These are phyloP conservation scores for Melanostigma gelatinosum DNA, from an alignment of 2,113 vertebrate species.

Conservation along the genomic window DNA sequence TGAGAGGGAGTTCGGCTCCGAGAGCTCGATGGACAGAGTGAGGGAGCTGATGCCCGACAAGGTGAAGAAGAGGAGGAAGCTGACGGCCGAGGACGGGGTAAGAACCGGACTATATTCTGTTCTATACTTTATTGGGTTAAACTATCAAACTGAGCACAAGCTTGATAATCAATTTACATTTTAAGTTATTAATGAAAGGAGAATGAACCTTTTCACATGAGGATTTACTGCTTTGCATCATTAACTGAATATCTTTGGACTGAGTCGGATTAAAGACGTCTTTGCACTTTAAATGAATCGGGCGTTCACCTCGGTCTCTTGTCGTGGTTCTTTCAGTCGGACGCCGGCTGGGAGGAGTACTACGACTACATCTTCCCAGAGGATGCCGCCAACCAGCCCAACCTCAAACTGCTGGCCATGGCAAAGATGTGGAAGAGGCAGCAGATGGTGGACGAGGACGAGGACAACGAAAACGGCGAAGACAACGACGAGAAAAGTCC, in stretches of 20 bases:
- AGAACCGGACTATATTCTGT: conserved; percentile 56
- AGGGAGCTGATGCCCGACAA: conserved; percentile 95
- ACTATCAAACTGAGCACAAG: no score
- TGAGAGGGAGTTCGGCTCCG: conserved; percentile 90
- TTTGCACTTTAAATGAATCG: not conserved
- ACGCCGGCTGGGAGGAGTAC: conserved; percentile 98
- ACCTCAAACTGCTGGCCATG: conserved; percentile 98
- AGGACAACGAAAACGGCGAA: fast-evolving
- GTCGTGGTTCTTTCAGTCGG: conserved; percentile 82
- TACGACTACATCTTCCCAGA: conserved; percentile 99
- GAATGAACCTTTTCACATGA: no score
- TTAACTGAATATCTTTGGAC: no score
- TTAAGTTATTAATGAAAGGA: no score
- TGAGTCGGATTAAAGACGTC: no score
- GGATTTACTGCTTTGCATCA: no score
- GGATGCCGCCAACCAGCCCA: conserved; percentile 97
- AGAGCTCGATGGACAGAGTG: conserved; percentile 85
- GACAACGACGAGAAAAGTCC: conserved; percentile 7
- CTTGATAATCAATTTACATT: not conserved
- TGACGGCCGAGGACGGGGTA: conserved; percentile 97
- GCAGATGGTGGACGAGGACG: conserved; percentile 75
- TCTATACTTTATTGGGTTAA: no score
- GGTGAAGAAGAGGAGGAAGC: conserved; percentile 98
- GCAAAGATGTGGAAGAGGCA: conserved; percentile 99
- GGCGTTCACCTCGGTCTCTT: not conserved